Conservation (phyloP, 2,113 vertebrate species). For the Sinocyclocheilus rhinocerous region DNA sequence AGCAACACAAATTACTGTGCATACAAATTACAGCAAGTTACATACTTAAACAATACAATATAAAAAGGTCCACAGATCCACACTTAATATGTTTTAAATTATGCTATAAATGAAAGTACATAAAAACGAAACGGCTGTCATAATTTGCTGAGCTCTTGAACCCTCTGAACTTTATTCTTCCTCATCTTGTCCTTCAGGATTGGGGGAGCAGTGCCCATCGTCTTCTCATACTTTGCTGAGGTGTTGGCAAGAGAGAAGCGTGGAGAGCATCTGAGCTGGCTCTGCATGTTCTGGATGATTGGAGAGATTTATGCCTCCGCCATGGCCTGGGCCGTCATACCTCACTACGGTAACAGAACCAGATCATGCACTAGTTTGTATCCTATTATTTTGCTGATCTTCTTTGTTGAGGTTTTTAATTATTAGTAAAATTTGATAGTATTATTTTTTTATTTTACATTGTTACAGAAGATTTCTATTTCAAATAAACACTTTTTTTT, state of each 20-base stretch:
- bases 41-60: neutral
- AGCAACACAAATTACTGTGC: neutral
- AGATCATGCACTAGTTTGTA: too few species aligned
- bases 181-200: slow-evolving; percentile 80
- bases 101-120: neutral
- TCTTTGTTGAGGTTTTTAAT: neutral
- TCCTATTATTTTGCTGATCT: too few species aligned
- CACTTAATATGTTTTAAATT: neutral
- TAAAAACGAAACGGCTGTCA: neutral
- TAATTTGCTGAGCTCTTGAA: neutral
- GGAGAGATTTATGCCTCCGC: slow-evolving; percentile 97
- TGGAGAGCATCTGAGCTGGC: slow-evolving; percentile 97
- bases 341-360: slow-evolving; percentile 83
- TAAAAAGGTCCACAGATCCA: neutral
- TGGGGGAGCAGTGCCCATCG: slow-evolving; percentile 91
- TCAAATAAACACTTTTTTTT: neutral
- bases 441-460: neutral
- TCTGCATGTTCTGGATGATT: slow-evolving; percentile 99
- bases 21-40: too few species aligned
- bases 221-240: slow-evolving; percentile 97
- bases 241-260: slow-evolving; percentile 95
- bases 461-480: neutral
- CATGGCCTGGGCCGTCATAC: slow-evolving; percentile 99
- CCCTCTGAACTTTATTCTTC: neutral
- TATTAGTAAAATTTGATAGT: neutral